Conservation (phyloP, 2,888 invertebrate species). For the Eristalis tenax region DNA sequence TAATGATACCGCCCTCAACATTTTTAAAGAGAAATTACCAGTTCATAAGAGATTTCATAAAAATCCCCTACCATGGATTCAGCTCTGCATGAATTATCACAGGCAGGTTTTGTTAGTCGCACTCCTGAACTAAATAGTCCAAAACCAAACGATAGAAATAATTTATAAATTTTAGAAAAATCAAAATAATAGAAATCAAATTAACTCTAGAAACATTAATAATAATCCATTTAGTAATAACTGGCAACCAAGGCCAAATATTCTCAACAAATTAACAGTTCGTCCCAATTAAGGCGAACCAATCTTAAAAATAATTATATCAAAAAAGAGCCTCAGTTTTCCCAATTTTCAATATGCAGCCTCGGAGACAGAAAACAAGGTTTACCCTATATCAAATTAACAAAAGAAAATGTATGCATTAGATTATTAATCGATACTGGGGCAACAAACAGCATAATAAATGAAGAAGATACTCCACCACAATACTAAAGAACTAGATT, state of each 20-base stretch:
- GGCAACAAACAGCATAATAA: slow-evolving; percentile 19
- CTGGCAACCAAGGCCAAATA: not conserved
- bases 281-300: not conserved
- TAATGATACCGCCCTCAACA: too few species aligned
- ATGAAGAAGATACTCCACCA: too few species aligned
- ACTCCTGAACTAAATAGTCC: too few species aligned
- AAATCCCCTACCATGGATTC: too few species aligned
- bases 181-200: not conserved
- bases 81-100: too few species aligned
- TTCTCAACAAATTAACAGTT: not conserved
- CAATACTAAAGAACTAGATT: not conserved
- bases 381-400: slow-evolving; percentile 6
- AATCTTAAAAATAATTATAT: not conserved
- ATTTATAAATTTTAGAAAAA: not conserved
- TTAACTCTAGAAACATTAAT: not conserved
- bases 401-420: not conserved
- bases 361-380: not conserved
- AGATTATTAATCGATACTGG: not conserved
- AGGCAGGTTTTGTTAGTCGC: too few species aligned
- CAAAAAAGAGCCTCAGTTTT: not conserved
- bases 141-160: not conserved
- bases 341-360: not conserved
- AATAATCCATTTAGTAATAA: not conserved
- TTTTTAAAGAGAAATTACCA: too few species aligned
- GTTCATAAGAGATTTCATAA: too few species aligned